Conservation (phyloP, 2,888 invertebrate species). For the Serrognathus titanus region DNA sequence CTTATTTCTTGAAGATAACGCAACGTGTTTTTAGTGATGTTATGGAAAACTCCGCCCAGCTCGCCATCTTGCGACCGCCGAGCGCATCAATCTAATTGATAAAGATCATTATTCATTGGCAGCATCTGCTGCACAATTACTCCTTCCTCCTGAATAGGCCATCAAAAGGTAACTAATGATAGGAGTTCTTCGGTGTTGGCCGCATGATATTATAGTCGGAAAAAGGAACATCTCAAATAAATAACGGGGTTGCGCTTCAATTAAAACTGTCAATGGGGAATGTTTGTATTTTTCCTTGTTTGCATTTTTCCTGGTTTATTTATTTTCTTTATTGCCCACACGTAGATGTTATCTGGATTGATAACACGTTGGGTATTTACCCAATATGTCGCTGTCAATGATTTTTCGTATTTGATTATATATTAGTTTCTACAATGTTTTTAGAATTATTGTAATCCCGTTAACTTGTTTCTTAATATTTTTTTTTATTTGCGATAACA, state of each 20-base stretch:
- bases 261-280: neutral
- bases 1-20: too few relatives aligned
- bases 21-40: too few relatives aligned
- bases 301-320: neutral
- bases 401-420: too few relatives aligned
- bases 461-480: too few relatives aligned
- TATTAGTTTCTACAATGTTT: too few relatives aligned
- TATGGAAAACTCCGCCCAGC: conserved; percentile 28
- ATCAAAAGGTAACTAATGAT: conserved; percentile 30
- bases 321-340: neutral
- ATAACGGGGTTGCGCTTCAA: neutral
- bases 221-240: too few relatives aligned
- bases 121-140: conserved; percentile 38
- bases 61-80: conserved; percentile 40
- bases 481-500: too few relatives aligned
- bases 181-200: conserved; percentile 8
- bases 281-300: neutral
- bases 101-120: conserved; percentile 46
- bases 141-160: conserved; percentile 39
- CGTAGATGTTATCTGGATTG: too few relatives aligned
- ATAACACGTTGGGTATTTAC: too few relatives aligned
- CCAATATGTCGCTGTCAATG: too few relatives aligned
- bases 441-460: too few relatives aligned
- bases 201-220: neutral
- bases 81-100: conserved; percentile 44